Conservation (phyloP, 2,797 vertebrate species). For the Cryptoblepharus egeriae region DNA sequence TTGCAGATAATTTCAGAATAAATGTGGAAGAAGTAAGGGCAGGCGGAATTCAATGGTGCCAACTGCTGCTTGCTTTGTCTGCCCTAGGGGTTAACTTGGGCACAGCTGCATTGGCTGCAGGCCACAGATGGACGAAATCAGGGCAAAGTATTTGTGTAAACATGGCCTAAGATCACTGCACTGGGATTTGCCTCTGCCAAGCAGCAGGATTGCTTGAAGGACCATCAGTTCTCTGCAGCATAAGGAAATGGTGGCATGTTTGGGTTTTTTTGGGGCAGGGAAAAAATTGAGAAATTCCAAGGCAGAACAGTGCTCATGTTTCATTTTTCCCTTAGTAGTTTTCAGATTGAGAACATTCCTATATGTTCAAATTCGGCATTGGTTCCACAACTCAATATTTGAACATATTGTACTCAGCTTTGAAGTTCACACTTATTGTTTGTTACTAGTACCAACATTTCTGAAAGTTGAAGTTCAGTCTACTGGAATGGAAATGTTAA, state of each 20-base stretch:
- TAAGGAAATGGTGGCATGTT: neutral
- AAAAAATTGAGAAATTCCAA: neutral
- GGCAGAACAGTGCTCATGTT: neutral
- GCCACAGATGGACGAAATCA: neutral
- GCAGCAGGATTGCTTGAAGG: neutral
- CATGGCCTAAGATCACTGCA: neutral
- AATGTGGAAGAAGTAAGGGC: neutral
- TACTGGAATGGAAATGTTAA: neutral
- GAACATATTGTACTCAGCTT: neutral
- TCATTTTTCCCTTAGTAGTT: neutral
- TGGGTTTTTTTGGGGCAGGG: neutral
- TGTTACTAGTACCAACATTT: neutral
- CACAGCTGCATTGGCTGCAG: neutral
- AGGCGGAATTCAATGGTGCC: neutral
- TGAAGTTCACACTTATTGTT: neutral
- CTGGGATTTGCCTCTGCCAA: neutral
- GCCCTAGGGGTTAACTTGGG: fast-evolving
- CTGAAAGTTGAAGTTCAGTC: neutral
- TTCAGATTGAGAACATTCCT: neutral
- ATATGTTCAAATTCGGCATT: too few relatives aligned
- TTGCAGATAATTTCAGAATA: neutral
- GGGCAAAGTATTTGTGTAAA: neutral
- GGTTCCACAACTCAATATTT: too few relatives aligned
- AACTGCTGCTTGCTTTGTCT: neutral
- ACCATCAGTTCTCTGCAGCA: neutral